phyloP scores from a whole-genome alignment of 2,113 vertebrate species.

The Centropus bengalensis region DNA sequence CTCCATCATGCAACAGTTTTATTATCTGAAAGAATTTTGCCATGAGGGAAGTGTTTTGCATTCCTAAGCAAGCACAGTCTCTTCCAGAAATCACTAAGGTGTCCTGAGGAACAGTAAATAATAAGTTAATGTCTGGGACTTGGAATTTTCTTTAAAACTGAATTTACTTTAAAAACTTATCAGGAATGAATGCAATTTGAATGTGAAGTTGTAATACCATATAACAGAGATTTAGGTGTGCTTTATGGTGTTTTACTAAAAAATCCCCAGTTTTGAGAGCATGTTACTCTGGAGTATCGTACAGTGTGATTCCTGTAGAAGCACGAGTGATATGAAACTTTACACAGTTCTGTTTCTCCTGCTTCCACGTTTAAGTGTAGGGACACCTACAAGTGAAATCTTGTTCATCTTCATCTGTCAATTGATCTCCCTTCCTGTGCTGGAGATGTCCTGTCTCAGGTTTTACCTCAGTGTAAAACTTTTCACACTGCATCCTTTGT shows the following conservation, averaged over 20 bases:
- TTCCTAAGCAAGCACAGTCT: background rate
- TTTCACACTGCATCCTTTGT: background rate
- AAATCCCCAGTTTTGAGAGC: background rate
- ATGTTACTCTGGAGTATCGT: background rate
- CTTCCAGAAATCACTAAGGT: background rate
- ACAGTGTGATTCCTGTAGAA: background rate
- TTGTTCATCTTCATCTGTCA: background rate
- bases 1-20: background rate
- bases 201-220: background rate
- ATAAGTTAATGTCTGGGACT: background rate
- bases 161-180: background rate
- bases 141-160: background rate
- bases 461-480: background rate
- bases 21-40: constrained; percentile 23
- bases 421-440: background rate
- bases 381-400: background rate
- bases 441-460: background rate
- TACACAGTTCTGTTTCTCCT: background rate
- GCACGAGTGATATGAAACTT: background rate
- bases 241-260: background rate
- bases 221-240: background rate
- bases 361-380: background rate
- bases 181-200: background rate
- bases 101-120: background rate
- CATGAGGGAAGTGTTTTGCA: constrained; percentile 3